phyloP scores from a whole-genome alignment of 2,888 invertebrate species.

The Anodontia alba region DNA sequence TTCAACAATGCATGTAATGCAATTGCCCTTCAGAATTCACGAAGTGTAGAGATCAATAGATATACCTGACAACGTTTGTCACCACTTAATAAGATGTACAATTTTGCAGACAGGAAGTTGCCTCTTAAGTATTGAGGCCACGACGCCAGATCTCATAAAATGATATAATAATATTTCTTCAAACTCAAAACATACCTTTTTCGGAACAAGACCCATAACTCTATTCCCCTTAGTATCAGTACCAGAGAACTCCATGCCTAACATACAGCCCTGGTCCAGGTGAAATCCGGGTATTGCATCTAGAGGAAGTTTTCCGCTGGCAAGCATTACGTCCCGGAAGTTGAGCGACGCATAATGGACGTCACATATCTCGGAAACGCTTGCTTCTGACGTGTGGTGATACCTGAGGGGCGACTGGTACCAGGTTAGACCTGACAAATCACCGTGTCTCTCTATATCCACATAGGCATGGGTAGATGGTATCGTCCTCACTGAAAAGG shows the following conservation, averaged over 20 bases:
- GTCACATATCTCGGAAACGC: neutral
- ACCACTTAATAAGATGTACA: too few species aligned
- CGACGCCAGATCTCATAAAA: too few species aligned
- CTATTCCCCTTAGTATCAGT: constrained; percentile 87
- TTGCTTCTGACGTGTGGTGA: constrained; percentile 33
- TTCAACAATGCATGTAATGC: too few species aligned
- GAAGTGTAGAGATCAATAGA: too few species aligned
- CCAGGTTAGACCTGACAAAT: neutral
- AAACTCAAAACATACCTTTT: constrained; percentile 77
- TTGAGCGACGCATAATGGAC: constrained; percentile 84
- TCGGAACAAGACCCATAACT: constrained; percentile 83
- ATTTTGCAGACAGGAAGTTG: too few species aligned
- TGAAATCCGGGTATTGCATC: constrained; percentile 92
- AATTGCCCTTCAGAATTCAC: too few species aligned
- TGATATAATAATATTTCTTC: too few species aligned
- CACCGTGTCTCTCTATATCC: neutral
- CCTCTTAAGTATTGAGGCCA: too few species aligned
- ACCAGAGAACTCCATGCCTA: constrained; percentile 97
- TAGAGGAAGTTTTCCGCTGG: constrained; percentile 97
- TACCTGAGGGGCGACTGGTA: constrained; percentile 87
- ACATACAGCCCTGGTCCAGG: constrained; percentile 92
- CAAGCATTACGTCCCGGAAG: too few species aligned
- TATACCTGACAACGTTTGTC: too few species aligned
- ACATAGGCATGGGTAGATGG: neutral
- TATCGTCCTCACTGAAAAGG: neutral